Conservation (phyloP, 2,797 vertebrate genomes). For the Phyllotis vaccarum region DNA sequence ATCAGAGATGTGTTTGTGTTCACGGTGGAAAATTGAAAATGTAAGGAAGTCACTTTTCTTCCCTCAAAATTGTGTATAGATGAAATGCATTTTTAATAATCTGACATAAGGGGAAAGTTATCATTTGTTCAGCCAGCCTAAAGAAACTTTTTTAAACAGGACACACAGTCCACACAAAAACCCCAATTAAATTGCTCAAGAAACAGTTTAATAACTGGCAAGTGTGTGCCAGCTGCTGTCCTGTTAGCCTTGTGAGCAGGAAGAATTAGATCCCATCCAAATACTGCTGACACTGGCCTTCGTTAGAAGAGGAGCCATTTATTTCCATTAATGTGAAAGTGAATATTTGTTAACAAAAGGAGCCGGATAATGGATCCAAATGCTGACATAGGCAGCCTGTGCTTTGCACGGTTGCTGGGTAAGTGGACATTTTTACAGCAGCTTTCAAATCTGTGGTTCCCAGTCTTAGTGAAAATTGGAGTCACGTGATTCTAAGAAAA, state of each 20-base stretch:
- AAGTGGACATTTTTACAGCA: conserved; percentile 42
- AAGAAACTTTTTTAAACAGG: conserved; percentile 59
- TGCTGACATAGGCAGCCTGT: conserved; percentile 32
- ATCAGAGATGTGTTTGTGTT: conserved; percentile 26
- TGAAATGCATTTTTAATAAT: conserved; percentile 54
- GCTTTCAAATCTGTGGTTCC: conserved; percentile 13
- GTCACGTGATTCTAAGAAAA: conserved; percentile 41
- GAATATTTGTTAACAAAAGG: conserved; percentile 55
- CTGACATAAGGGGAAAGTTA: conserved; percentile 20
- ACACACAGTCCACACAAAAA: conserved; percentile 39
- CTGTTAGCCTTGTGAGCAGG: conserved; percentile 50
- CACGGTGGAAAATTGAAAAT: conserved; percentile 2
- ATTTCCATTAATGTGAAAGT: conserved; percentile 63
- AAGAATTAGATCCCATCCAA: conserved; percentile 42
- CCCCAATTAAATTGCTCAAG: conserved; percentile 61
- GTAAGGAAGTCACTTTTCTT: conserved; percentile 16
- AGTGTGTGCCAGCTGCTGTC: conserved; percentile 22
- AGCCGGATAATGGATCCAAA: conserved; percentile 19
- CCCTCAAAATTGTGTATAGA: neutral
- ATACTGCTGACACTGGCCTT: conserved; percentile 34
- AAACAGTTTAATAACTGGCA: conserved; percentile 62
- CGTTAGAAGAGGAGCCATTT: conserved; percentile 55
- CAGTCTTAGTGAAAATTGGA: conserved; percentile 24
- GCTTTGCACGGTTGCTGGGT: conserved; percentile 1
- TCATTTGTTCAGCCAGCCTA: conserved; percentile 25